phyloP scores from a whole-genome alignment of 2,888 invertebrate genomes.

The Epirrhoe tristata region DNA sequence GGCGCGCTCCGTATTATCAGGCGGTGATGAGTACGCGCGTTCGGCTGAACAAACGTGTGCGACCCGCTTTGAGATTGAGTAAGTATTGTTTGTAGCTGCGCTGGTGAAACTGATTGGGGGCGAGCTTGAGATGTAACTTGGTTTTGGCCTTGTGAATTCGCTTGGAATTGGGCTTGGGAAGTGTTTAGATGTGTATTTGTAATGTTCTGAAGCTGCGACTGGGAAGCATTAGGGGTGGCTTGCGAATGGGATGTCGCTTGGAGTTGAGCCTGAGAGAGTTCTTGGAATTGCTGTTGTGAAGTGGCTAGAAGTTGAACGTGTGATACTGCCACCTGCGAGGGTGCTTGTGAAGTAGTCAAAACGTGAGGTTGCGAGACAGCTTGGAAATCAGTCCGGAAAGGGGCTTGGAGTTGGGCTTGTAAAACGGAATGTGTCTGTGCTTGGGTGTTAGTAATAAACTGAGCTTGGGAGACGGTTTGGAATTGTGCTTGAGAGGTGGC shows the following conservation, averaged over 20 bases:
- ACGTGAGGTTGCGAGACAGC: background rate
- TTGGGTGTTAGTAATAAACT: background rate
- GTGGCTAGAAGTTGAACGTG: constrained; percentile 4
- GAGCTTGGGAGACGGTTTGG: constrained; percentile 7
- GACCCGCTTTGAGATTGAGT: background rate
- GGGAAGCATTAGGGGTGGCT: background rate
- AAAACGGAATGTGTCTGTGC: background rate
- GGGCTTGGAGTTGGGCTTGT: constrained; percentile 9
- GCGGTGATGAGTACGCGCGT: constrained; percentile 18
- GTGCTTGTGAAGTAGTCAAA: background rate
- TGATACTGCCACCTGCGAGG: constrained; percentile 1
- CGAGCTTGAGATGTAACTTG: constrained; percentile 5
- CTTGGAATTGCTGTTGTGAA: constrained; percentile 5
- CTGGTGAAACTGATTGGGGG: constrained; percentile 1
- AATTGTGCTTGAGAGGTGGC: background rate
- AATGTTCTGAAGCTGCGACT: background rate
- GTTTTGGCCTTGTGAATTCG: background rate
- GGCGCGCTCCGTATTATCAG: constrained; percentile 18
- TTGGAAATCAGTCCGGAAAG: background rate
- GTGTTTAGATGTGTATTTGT: background rate
- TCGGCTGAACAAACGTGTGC: background rate
- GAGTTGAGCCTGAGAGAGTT: background rate
- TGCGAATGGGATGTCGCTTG: background rate
- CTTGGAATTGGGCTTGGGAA: constrained; percentile 7
- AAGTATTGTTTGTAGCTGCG: background rate